Evolutionary conservation across 2,113 vertebrate genomes (phyloP), one percentile per base, ranked within the genome.

Genomic region (Sialia sialis): DNA sequence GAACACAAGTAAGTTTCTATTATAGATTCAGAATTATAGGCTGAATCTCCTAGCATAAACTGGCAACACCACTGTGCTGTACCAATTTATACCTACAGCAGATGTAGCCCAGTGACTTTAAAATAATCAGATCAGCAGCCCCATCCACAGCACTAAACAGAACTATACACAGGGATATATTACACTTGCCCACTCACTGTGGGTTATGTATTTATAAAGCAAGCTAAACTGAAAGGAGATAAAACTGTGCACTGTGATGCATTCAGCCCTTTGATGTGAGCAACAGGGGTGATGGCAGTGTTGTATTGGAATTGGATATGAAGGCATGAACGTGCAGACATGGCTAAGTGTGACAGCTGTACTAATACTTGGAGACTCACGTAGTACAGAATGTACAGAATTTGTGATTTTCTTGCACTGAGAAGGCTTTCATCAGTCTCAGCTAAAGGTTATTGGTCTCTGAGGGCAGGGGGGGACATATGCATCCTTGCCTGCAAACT

Each of bases 1-100:
- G 80, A 97, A 93, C 54, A 89, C 51, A 89, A 83, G 89, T 49
- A 84, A 76, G 78, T 87, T 90, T 64, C 83, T 84, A 51, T 83
- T 81, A 55, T 5, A 87, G 83, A 84, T 60, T 78, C 88, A 69
- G 9, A n/a, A n/a, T 69, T 73, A 34, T 10, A 75, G 73, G 58
- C 32, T 7, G 4, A 30, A 90, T 81, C 46, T 93, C 44, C 49
- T 51, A 34, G 48, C 18, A 81, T 90, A 67, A 95, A 89, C 41
- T 52, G n/a, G 62, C 60, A 95, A 60, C 22, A 16, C 54, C 52
- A 54, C 73, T 32, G 41, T 69, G 56, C 75, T 89, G 62, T 64
- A 74, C 56, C 32, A 36, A 3, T 94, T 88, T 69, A 23, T 79
- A 87, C 39, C 39, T 39, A 14, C 20, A 30, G 46, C 51, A 92